These are phyloP conservation scores for Hylia prasina DNA, from an alignment of 2,113 vertebrate genomes.

Conservation along the genomic window DNA sequence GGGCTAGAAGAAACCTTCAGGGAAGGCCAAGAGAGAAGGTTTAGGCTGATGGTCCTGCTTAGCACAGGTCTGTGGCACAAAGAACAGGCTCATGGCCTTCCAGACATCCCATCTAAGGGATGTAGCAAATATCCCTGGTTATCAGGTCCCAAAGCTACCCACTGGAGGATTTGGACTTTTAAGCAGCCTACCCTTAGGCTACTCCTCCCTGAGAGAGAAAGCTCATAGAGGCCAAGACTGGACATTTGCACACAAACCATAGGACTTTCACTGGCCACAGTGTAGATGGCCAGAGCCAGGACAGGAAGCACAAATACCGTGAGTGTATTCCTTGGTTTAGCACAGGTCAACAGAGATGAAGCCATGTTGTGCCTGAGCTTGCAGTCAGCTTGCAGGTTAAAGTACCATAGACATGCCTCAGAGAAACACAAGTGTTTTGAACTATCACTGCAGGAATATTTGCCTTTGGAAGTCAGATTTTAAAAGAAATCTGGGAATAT, in stretches of 20 bases:
- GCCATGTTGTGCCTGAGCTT: neutral
- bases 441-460: neutral
- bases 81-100: neutral
- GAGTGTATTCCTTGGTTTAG: neutral
- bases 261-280: neutral
- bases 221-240: neutral
- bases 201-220: neutral
- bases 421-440: neutral
- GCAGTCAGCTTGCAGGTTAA: neutral
- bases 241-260: neutral
- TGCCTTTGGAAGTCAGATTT: neutral
- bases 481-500: neutral
- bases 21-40: neutral
- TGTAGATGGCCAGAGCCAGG: neutral
- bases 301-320: neutral
- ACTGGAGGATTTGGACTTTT: neutral
- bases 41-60: neutral
- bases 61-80: neutral
- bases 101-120: neutral
- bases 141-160: neutral
- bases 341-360: neutral
- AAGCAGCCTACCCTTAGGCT: neutral
- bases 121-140: neutral
- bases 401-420: neutral
- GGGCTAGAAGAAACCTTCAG: neutral